Conservation (phyloP, 2,797 vertebrate species). For the Phoebastria nigripes region DNA sequence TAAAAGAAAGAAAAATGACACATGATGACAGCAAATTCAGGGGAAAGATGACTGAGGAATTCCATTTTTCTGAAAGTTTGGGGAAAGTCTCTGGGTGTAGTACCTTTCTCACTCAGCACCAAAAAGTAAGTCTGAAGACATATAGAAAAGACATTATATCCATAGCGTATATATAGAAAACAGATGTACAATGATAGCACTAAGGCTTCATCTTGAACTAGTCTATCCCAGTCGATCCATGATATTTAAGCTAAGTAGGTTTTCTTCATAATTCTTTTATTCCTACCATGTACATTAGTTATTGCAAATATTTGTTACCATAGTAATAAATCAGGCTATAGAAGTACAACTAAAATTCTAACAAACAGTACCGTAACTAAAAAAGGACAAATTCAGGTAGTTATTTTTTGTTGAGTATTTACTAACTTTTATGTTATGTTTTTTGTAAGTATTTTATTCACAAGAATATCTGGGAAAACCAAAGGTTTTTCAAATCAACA, state of each 20-base stretch:
- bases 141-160: background rate
- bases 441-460: background rate
- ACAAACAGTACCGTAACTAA: background rate
- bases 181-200: fast-evolving
- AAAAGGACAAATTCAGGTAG: background rate
- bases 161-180: background rate
- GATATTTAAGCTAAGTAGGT: background rate
- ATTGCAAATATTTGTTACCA: background rate
- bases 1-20: background rate
- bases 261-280: background rate
- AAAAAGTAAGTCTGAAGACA: background rate
- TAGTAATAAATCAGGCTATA: background rate
- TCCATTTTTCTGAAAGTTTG: background rate
- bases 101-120: background rate
- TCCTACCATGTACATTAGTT: background rate
- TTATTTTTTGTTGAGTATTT: background rate
- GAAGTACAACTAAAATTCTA: background rate
- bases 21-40: background rate
- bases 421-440: background rate
- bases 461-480: background rate
- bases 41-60: background rate
- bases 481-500: background rate
- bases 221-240: background rate
- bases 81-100: background rate
- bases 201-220: background rate